phyloP scores from a whole-genome alignment of 2,888 invertebrate genomes.

The Myopa testacea region DNA sequence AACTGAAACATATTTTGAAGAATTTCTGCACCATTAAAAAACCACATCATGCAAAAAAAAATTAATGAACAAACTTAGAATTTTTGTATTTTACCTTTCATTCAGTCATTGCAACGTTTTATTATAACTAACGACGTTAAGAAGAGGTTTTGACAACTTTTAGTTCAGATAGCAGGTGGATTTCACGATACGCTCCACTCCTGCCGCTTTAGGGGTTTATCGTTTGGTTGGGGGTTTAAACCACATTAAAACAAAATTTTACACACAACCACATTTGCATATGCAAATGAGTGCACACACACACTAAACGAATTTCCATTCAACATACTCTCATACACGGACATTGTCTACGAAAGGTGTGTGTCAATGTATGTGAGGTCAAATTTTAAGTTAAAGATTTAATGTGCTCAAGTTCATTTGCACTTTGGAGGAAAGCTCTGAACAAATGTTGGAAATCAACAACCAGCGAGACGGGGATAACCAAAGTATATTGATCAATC shows the following conservation, averaged over 20 bases:
- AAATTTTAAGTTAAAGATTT: no score
- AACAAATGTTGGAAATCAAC: no score
- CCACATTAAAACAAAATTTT: not conserved
- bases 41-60: constrained; percentile 14
- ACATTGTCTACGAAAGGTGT: no score
- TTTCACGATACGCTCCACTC: not conserved
- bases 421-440: no score
- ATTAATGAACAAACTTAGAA: constrained; percentile 34
- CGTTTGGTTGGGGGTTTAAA: not conserved
- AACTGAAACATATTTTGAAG: not conserved
- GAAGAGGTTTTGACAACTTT: not conserved
- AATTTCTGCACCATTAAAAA: constrained; percentile 23
- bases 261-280: no score
- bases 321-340: no score
- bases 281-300: no score
- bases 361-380: no score
- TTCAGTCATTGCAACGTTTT: not conserved
- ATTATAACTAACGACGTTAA: not conserved
- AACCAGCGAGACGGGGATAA: no score
- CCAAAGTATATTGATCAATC: no score
- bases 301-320: no score
- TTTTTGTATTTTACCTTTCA: not conserved
- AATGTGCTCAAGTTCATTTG: no score
- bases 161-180: constrained; percentile 16
- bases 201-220: constrained; percentile 6